Base-by-base conservation (phyloP, 2,797 vertebrate genomes). In the Astyanax mexicanus region DNA sequence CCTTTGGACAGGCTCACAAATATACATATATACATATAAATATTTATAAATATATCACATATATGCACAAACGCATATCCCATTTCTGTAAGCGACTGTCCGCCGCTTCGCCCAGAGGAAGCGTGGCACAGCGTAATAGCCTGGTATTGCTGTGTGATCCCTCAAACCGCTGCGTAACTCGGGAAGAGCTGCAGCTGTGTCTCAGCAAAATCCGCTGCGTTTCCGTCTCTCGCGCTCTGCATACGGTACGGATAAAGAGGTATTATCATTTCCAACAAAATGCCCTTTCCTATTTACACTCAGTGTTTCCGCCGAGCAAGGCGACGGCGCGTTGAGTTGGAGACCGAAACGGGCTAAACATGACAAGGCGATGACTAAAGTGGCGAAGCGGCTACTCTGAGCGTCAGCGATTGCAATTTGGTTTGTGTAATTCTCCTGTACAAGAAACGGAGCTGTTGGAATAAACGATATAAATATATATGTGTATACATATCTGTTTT, bases 291-390 rank as follows among this genome's bases (percentile, higher is more conserved):
- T 37, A 35, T n/a, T n/a, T n/a, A n/a, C n/a, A n/a, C n/a, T n/a
- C 13, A 5, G 19, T n/a, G 32, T 57, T 11, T 8, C n/a, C 15
- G 3, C 27, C 19, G 17, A 60, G 54, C 7, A 27, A 32, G 6
- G 13, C 1, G 6, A 32, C 32, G 54, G 25, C 13, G 23, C 1
- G 12, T 4, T 21, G 4, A n/a, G 58, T 11, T 3, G 19, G 37
- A 44, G 13, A 65, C 62, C 4, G 11, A n/a, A 6, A 27, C 45
- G 45, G 42, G 19, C 45, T 0, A 15, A 47, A 1, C 5, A 29
- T 1, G 21, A 40, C 47, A 45, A 62, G 21, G 40, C 47, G 45
- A 62, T 47, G 44, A 70, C 62, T 62, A 62, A 52, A 1, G 11
- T 3, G 45, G 58, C 19, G n/a, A n/a, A n/a, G n/a, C n/a, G n/a